Conservation (phyloP, 2,113 vertebrate genomes). For the Hucho hucho region DNA sequence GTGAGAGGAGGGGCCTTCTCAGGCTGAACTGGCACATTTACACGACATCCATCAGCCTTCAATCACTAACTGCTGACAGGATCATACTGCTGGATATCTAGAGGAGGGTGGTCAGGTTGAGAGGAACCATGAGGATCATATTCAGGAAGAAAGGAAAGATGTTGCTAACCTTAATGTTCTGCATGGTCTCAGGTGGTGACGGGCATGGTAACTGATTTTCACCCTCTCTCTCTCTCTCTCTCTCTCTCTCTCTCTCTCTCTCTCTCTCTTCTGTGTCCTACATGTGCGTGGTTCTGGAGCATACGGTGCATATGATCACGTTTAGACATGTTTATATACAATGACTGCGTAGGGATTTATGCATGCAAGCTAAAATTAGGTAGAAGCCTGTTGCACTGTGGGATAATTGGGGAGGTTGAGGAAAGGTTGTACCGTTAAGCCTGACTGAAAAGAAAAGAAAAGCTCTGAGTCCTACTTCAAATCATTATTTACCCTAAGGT, state of each 20-base stretch:
- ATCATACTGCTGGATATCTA: not conserved
- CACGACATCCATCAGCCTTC: not conserved
- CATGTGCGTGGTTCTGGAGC: not conserved
- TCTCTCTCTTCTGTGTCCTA: not conserved
- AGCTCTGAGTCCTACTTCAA: slow-evolving; percentile 34
- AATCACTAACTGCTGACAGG: not conserved
- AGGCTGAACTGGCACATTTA: slow-evolving; percentile 46
- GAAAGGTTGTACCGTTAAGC: slow-evolving; percentile 37
- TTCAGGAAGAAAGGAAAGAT: not conserved
- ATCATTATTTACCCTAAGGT: slow-evolving; percentile 37
- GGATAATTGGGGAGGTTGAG: slow-evolving; percentile 53
- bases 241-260: not conserved
- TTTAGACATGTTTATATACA: slow-evolving; percentile 63
- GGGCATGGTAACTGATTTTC: no score
- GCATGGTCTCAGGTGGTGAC: no score
- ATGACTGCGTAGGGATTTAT: slow-evolving; percentile 30
- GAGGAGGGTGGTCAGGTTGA: not conserved
- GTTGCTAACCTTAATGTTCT: no score
- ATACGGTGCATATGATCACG: slow-evolving; percentile 49
- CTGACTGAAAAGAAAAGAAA: slow-evolving; percentile 35
- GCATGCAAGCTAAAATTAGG: slow-evolving; percentile 29
- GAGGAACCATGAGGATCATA: no score
- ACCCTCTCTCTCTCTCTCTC: no score
- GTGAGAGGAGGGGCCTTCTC: slow-evolving; percentile 20
- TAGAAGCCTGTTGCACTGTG: slow-evolving; percentile 26